Conservation (phyloP, 2,888 invertebrate species). For the Yponomeuta cagnagella region DNA sequence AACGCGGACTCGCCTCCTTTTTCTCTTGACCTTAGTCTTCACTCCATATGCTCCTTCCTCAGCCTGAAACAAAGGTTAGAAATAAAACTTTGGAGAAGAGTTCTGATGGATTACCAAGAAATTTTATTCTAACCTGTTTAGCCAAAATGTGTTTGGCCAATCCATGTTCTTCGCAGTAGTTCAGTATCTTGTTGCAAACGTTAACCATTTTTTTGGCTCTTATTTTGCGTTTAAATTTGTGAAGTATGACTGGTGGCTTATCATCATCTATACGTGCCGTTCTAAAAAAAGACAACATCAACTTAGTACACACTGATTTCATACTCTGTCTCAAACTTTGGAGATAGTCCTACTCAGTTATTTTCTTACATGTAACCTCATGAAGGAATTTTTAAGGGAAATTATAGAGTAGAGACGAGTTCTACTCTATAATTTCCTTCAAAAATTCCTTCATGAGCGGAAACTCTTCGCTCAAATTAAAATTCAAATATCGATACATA, state of each 20-base stretch:
- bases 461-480: no score
- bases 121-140: background rate
- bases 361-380: background rate
- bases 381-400: no score
- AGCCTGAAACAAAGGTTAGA: background rate
- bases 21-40: background rate
- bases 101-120: background rate
- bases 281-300: background rate
- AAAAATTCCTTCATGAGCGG: no score
- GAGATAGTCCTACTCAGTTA: background rate
- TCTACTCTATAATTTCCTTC: no score
- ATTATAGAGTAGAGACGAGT: no score
- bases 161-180: conserved; percentile 41
- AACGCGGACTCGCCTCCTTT: background rate
- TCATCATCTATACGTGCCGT: background rate
- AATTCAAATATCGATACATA: no score
- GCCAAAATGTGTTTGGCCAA: background rate
- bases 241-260: background rate
- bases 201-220: conserved; percentile 47
- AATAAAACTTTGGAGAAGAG: background rate
- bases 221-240: conserved; percentile 40
- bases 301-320: background rate
- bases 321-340: background rate
- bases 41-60: background rate
- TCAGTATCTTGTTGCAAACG: conserved; percentile 55